Percentiles rank a stretch among this genome's conserved stretches.
Conservation (phyloP, 37 sponge, comb jelly and placozoan genomes). For the Diacarnus erythraeanus region DNA sequence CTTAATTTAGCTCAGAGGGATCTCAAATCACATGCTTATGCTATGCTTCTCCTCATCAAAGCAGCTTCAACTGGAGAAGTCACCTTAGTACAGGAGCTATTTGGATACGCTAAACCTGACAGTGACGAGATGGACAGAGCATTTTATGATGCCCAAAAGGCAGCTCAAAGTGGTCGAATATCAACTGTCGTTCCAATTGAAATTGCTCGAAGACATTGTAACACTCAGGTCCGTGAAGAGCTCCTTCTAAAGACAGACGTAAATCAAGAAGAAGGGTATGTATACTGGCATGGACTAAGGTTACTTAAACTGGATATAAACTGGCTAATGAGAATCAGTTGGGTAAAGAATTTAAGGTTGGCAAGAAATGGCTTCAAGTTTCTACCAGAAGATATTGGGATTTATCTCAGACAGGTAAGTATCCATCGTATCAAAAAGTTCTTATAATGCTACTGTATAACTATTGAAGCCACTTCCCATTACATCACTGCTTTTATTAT, state of each 20-base stretch:
- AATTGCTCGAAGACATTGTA: constrained; percentile 52
- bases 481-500: too few species aligned
- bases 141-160: constrained; percentile 33
- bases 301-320: constrained; percentile 54
- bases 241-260: constrained; percentile 78
- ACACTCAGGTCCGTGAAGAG: constrained; percentile 49
- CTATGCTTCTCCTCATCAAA: constrained; percentile 50
- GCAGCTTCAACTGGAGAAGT: constrained; percentile 43
- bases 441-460: neutral
- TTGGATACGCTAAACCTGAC: constrained; percentile 21
- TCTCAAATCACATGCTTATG: constrained; percentile 26
- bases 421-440: too few species aligned
- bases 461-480: neutral
- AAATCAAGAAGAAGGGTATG: constrained; percentile 51
- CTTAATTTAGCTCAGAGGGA: constrained; percentile 11
- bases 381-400: constrained; percentile 64
- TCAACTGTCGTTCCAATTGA: constrained; percentile 64
- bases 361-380: constrained; percentile 68
- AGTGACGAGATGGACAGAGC: constrained; percentile 16
- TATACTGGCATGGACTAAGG: constrained; percentile 76
- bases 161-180: constrained; percentile 25
- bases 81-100: constrained; percentile 34
- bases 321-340: constrained; percentile 71
- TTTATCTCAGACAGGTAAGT: constrained; percentile 54
- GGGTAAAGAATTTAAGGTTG: constrained; percentile 71